phyloP scores from a whole-genome alignment of 2,113 vertebrate genomes.

The Callocephalon fimbriatum region DNA sequence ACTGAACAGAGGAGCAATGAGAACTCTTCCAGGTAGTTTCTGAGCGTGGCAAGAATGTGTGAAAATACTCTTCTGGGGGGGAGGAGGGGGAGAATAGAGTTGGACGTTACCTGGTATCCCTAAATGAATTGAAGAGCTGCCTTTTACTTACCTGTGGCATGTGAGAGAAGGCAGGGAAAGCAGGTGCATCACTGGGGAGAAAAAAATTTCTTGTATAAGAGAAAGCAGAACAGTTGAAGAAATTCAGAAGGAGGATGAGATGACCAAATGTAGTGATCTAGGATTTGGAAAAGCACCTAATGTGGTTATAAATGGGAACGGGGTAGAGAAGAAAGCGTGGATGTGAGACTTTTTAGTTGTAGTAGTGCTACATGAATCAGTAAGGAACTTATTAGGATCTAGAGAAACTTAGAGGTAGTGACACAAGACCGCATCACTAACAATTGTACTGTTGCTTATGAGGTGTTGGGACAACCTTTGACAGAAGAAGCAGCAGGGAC shows the following conservation, averaged over 20 bases:
- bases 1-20: background rate
- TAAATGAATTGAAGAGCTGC: background rate
- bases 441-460: rapidly evolving
- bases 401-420: background rate
- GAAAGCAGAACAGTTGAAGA: background rate
- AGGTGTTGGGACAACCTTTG: background rate
- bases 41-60: background rate
- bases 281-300: background rate
- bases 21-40: rapidly evolving
- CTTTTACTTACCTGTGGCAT: background rate
- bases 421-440: background rate
- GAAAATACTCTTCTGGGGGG: rapidly evolving
- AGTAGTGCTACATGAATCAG: background rate
- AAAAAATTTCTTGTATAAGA: background rate
- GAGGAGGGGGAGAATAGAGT: background rate
- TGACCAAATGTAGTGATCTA: background rate
- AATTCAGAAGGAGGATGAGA: background rate
- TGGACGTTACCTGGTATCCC: background rate
- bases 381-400: background rate
- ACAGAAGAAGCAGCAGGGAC: background rate
- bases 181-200: background rate
- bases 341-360: background rate
- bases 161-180: background rate
- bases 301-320: background rate
- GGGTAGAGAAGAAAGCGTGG: background rate